Evolutionary conservation across 1,140 invertebrate species (phyloP).

Genomic region (Achroia grisella): DNA sequence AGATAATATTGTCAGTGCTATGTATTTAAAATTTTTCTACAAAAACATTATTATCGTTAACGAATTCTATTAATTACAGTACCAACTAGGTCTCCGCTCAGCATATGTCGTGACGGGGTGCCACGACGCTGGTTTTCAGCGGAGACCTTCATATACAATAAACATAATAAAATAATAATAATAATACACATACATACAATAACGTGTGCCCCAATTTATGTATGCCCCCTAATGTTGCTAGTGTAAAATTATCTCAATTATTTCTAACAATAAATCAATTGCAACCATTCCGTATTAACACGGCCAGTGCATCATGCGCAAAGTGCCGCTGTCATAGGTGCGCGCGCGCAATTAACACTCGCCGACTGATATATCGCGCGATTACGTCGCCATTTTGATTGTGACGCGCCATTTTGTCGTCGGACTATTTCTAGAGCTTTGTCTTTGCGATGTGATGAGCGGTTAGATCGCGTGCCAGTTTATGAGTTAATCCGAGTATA

Average conservation of each 20-base stretch:
- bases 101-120: too few species aligned
- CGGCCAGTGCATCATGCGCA: conserved; percentile 18
- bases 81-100: too few species aligned
- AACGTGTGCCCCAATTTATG: neutral
- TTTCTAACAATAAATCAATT: conserved; percentile 2
- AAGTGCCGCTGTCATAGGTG: conserved; percentile 24
- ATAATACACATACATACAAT: too few species aligned
- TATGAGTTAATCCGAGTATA: too few species aligned
- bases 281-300: neutral
- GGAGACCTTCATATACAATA: too few species aligned
- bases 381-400: conserved; percentile 21
- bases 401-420: conserved; percentile 11
- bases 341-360: conserved; percentile 16
- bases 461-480: neutral
- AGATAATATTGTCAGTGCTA: too few species aligned
- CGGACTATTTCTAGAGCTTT: conserved; percentile 19
- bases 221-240: too few species aligned
- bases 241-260: neutral
- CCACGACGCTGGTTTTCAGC: too few species aligned
- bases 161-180: too few species aligned
- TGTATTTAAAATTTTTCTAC: too few species aligned
- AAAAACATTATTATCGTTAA: too few species aligned
- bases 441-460: neutral
- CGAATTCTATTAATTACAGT: neutral
- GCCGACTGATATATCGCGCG: conserved; percentile 17